These are phyloP conservation scores for Rhynchopsitta pachyrhyncha DNA, from an alignment of 2,113 vertebrate species.

Conservation along the genomic window DNA sequence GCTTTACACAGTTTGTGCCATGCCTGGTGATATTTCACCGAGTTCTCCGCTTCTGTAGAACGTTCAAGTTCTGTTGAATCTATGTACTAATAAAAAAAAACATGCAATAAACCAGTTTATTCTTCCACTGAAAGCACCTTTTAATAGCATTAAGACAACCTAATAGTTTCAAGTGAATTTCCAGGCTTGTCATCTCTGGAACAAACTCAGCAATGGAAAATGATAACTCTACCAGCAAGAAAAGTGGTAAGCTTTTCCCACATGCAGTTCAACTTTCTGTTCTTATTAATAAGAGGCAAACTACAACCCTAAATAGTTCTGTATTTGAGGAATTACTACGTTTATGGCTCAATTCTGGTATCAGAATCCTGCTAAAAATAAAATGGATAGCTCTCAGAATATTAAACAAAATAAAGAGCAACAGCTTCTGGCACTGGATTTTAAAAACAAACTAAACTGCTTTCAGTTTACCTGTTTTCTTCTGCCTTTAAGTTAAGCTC, in stretches of 20 bases:
- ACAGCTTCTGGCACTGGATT: neutral
- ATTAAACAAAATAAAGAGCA: neutral
- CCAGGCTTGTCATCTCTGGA: neutral
- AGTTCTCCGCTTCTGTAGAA: constrained; percentile 70
- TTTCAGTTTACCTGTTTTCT: neutral
- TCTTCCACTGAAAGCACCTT: neutral
- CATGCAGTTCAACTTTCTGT: neutral
- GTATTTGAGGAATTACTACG: neutral
- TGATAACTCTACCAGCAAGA: neutral
- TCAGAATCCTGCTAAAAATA: neutral
- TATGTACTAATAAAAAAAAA: constrained; percentile 73
- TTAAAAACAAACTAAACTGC: neutral
- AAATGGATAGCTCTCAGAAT: neutral
- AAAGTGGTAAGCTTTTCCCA: neutral
- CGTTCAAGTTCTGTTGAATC: constrained; percentile 79
- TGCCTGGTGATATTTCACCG: constrained; percentile 79
- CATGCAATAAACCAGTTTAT: neutral
- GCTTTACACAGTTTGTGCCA: constrained; percentile 83
- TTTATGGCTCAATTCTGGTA: neutral
- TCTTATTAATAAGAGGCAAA: neutral
- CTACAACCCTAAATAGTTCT: neutral
- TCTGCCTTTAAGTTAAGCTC: neutral
- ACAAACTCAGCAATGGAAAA: neutral
- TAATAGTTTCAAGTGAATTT: neutral
- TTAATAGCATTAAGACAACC: neutral